Evolutionary conservation across 2,888 invertebrate species (phyloP), one percentile per base, ranked within the genome.

Genomic region (Anagyrus pseudococci): DNA sequence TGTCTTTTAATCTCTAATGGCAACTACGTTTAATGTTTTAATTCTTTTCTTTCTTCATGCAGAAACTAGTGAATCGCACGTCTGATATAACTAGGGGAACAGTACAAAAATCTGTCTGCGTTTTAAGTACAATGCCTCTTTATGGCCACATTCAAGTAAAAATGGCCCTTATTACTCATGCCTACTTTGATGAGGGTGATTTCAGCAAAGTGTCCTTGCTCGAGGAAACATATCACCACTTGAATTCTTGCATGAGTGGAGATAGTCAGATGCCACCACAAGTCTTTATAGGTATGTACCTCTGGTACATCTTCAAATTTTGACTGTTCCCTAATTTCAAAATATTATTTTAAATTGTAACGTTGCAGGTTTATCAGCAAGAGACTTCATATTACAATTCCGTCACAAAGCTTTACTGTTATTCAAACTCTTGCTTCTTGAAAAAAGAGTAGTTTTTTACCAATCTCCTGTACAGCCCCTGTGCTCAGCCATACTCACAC

Each of bases 71-170:
- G 75, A 93, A 94, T 77, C 91, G 91, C 71, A 94, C 96, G 2
- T 92, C 94, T 2, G 98, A 99, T 77, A 94, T 99, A 77, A 99
- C 98, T 0, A 86, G 99, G 71, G 96, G 95, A 74, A 96, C 97
- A 3, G 97, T 99, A 17, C 98, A 98, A 83, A 99, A 99, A 81
- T 95, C 96, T 75, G 98, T 99, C 0, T 97, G 97, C 84, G 94
- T 98, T 19, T 84, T 99, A 61, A 94, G 96, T 74, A 88, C 88
- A 62, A 84, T 92, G 68, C 98, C 98, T 4, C 84, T 98, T 13
- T 99, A 94, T 84, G 98, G 98, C 0, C 90, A 96, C 60, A 90
- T 96, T 63, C 94, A 96, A 78, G 92, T 96, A 68, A 98, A 98
- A 84, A 88, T 99, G 85, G 91, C 96, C 68, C 84, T 98, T 8